A percentile compares a stretch with the other conserved stretches of the same genome.
These are phyloP conservation scores for Scrobipalpa costella DNA, from an alignment of 2,888 invertebrate species.

Conservation along the genomic window DNA sequence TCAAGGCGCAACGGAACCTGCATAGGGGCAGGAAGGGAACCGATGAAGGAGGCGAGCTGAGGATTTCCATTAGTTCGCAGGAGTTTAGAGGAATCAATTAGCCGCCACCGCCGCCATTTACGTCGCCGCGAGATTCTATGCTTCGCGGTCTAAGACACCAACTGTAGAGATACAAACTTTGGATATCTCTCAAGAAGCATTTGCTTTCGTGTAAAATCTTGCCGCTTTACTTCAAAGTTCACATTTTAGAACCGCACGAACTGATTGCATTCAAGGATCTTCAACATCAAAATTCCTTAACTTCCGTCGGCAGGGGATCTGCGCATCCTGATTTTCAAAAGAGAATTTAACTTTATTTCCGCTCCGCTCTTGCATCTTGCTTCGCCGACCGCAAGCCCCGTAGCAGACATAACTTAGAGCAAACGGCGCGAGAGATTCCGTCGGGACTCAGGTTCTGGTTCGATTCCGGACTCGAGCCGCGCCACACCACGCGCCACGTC, in stretches of 20 bases:
- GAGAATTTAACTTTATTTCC: conserved; percentile 5
- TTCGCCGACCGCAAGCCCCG: conserved; percentile 23
- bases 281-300: not conserved
- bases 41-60: conserved; percentile 11
- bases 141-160: conserved; percentile 6
- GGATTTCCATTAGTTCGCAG: conserved; percentile 26
- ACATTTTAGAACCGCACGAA: not conserved
- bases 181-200: not conserved
- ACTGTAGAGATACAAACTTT: not conserved
- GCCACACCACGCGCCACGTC: conserved; percentile 25
- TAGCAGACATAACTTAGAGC: conserved; percentile 38
- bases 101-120: conserved; percentile 46
- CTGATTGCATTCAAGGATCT: not conserved
- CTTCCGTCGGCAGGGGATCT: not conserved
- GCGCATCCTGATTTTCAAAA: conserved; percentile 4
- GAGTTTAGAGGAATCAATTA: conserved; percentile 52
- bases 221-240: not conserved
- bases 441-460: conserved; percentile 31
- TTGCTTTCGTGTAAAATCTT: not conserved
- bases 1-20: too few relatives aligned
- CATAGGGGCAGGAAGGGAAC: not conserved
- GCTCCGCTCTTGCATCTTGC: conserved; percentile 14
- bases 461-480: conserved; percentile 16
- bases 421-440: conserved; percentile 38
- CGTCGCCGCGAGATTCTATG: conserved; percentile 37